Evolutionary conservation across 2,113 vertebrate genomes (phyloP).

Genomic region (Pavo muticus): DNA sequence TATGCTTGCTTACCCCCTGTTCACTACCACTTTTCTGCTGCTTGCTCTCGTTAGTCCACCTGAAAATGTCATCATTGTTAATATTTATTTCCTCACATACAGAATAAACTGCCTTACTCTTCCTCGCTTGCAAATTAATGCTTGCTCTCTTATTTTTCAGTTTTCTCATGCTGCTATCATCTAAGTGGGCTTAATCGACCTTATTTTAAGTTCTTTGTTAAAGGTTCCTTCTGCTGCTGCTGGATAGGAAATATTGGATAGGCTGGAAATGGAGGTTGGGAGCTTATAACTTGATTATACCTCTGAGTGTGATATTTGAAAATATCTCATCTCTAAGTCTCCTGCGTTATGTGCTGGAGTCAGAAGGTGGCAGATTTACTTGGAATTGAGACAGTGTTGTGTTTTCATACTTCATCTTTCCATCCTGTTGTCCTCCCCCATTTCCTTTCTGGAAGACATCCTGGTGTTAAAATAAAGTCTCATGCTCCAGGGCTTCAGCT

Average conservation of each 20-base stretch:
- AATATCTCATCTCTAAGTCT: not conserved
- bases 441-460: constrained; percentile 33
- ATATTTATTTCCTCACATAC: not conserved
- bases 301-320: not conserved
- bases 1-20: not conserved
- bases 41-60: not conserved
- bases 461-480: constrained; percentile 17
- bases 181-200: not conserved
- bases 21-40: not conserved
- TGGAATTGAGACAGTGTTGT: not conserved
- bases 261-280: not conserved
- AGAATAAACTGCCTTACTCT: not conserved
- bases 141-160: not conserved
- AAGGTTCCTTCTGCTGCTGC: not conserved
- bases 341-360: not conserved
- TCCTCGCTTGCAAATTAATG: not conserved
- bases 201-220: not conserved
- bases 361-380: not conserved
- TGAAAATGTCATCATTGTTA: not conserved
- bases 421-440: not conserved
- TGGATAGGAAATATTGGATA: not conserved
- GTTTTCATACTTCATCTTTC: not conserved
- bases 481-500: not conserved
- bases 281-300: not conserved
- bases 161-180: not conserved